A percentile compares a stretch with the other conserved stretches of the same genome.
phyloP scores from a whole-genome alignment of 2,113 vertebrate genomes.

The Smithornis capensis region DNA sequence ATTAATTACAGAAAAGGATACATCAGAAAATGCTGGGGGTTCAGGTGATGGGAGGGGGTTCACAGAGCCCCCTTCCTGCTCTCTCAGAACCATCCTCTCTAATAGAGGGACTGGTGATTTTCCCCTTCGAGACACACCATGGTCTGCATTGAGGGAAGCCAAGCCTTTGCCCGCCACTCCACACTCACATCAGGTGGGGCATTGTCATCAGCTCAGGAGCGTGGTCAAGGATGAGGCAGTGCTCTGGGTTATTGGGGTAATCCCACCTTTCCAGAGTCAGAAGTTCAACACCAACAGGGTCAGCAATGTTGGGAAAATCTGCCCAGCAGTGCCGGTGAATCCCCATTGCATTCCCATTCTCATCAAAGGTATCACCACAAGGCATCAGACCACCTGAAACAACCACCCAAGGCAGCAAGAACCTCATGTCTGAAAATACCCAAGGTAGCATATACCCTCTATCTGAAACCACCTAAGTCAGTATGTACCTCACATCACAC shows the following conservation, averaged over 20 bases:
- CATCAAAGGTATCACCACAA: not conserved
- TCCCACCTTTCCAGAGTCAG: not conserved
- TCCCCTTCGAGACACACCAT: fast-evolving
- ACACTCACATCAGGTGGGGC: not conserved
- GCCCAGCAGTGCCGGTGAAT: fast-evolving
- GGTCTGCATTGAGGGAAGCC: fast-evolving
- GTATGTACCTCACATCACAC: fast-evolving
- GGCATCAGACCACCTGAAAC: not conserved
- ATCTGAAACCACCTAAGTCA: not conserved
- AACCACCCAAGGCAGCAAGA: not conserved
- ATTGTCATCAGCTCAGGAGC: not conserved
- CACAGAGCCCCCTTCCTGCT: not conserved
- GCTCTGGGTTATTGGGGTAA: not conserved
- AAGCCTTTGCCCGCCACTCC: fast-evolving
- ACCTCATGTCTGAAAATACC: not conserved
- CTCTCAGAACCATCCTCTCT: not conserved
- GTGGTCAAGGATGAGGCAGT: not conserved
- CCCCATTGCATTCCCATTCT: not conserved
- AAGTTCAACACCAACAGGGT: not conserved
- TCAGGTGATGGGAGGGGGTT: not conserved
- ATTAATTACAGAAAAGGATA: constrained; percentile 58
- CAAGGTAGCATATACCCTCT: not conserved
- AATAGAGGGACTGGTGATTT: not conserved
- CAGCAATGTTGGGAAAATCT: not conserved
- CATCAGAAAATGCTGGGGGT: constrained; percentile 32